Evolutionary conservation across 1,140 invertebrate species (phyloP).

Genomic region (Papilio xuthus): DNA sequence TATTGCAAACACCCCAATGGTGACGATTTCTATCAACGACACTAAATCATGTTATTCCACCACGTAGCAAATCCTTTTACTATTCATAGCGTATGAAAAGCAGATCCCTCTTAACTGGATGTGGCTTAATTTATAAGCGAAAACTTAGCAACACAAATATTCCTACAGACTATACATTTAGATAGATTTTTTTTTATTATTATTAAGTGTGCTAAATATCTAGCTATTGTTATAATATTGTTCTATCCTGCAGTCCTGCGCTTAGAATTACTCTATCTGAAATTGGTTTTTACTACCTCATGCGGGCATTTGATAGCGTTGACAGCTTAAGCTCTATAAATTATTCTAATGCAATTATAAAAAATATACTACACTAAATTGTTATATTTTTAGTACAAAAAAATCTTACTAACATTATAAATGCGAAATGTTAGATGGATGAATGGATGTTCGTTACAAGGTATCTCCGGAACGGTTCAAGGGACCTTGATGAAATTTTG

Average conservation of each 20-base stretch:
- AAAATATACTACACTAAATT: not conserved
- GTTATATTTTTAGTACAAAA: not conserved
- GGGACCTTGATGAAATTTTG: too few relatives aligned
- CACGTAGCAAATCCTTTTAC: not conserved
- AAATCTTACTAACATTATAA: too few relatives aligned
- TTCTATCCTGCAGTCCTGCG: not conserved
- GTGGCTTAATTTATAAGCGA: slow-evolving; percentile 1
- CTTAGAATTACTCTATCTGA: not conserved
- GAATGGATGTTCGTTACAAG: too few relatives aligned
- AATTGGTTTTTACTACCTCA: not conserved
- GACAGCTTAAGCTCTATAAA: not conserved
- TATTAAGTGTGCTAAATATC: not conserved
- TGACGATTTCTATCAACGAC: not conserved
- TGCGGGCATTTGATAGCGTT: slow-evolving; percentile 9
- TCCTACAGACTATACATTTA: not conserved
- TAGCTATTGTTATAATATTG: not conserved
- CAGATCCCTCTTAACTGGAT: not conserved
- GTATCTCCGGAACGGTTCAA: too few relatives aligned
- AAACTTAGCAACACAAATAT: not conserved
- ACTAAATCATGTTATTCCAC: slow-evolving; percentile 10
- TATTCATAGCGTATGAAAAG: not conserved
- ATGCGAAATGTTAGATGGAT: too few relatives aligned
- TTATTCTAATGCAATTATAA: slow-evolving; percentile 2
- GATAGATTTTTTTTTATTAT: too few relatives aligned
- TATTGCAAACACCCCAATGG: slow-evolving; percentile 14